A percentile compares a stretch with the other conserved stretches of the same genome.
Evolutionary conservation across 2,888 invertebrate genomes (phyloP).

Genomic region (Mythimna vitellina): DNA sequence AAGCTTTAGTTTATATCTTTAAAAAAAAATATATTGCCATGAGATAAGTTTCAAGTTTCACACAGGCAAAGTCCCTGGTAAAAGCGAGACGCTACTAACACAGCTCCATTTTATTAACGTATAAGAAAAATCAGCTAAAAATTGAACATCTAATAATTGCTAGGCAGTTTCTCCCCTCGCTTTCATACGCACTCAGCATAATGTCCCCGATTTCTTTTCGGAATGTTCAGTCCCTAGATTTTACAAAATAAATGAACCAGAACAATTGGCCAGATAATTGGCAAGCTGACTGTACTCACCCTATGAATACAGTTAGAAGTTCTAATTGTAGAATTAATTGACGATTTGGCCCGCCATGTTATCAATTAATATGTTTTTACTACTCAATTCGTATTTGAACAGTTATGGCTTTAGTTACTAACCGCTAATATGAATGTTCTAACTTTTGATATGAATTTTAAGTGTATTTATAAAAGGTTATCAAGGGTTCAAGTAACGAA

Average conservation of each 20-base stretch:
- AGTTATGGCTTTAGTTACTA: conserved; percentile 8
- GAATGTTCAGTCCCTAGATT: neutral
- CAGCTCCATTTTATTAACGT: neutral
- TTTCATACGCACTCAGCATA: neutral
- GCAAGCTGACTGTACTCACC: conserved; percentile 32
- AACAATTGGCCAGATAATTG: conserved; percentile 6
- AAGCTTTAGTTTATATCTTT: too few species aligned
- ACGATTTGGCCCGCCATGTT: conserved; percentile 42
- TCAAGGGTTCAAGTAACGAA: neutral
- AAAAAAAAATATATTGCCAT: too few species aligned
- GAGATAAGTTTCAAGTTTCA: neutral
- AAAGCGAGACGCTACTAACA: neutral
- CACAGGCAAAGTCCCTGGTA: neutral
- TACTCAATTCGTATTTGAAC: conserved; percentile 7
- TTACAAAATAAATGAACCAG: neutral
- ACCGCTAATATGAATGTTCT: conserved; percentile 26
- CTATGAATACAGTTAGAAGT: conserved; percentile 55
- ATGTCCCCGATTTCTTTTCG: neutral
- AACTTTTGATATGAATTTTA: conserved; percentile 40
- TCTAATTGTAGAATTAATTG: conserved; percentile 65
- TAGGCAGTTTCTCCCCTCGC: too few species aligned
- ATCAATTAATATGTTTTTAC: conserved; percentile 58
- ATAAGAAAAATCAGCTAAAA: neutral
- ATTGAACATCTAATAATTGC: neutral
- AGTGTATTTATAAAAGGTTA: neutral